Evolutionary conservation across 1,140 invertebrate species (phyloP).

Genomic region (Theocolax elegans): DNA sequence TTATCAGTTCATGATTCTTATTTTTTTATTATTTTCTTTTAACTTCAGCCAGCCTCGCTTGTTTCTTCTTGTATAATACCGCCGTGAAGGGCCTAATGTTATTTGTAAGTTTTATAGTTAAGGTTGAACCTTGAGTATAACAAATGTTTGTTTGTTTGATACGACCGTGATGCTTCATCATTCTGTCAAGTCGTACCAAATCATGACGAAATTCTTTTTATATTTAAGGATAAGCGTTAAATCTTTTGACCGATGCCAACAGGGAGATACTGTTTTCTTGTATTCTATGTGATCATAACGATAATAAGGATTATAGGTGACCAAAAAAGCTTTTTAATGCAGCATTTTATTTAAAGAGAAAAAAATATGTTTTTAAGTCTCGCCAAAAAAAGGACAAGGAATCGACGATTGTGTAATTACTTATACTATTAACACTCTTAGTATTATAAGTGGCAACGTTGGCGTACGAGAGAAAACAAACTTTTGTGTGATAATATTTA

Average conservation of each 20-base stretch:
- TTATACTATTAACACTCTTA: constrained; percentile 27
- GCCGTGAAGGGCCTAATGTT: constrained; percentile 34
- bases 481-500: constrained; percentile 41
- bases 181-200: constrained; percentile 27
- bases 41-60: constrained; percentile 19
- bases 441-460: constrained; percentile 29
- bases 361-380: constrained; percentile 36
- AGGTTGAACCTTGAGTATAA: constrained; percentile 34
- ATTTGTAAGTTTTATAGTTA: constrained; percentile 36
- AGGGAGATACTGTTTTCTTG: constrained; percentile 33
- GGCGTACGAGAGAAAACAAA: constrained; percentile 24
- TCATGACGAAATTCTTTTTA: constrained; percentile 31
- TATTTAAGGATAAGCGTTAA: constrained; percentile 33
- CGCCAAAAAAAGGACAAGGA: constrained; percentile 24
- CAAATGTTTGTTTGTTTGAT: constrained; percentile 31
- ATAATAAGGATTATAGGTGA: constrained; percentile 37
- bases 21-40: constrained; percentile 4
- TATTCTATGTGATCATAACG: constrained; percentile 38
- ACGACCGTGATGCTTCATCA: constrained; percentile 25
- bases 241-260: constrained; percentile 36
- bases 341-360: constrained; percentile 34
- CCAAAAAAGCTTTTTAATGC: constrained; percentile 41
- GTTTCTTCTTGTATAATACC: constrained; percentile 17
- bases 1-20: neutral
- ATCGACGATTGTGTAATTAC: constrained; percentile 26